phyloP scores from a whole-genome alignment of 1,140 invertebrate genomes.

The Pseudomyrmex dendroicus region DNA sequence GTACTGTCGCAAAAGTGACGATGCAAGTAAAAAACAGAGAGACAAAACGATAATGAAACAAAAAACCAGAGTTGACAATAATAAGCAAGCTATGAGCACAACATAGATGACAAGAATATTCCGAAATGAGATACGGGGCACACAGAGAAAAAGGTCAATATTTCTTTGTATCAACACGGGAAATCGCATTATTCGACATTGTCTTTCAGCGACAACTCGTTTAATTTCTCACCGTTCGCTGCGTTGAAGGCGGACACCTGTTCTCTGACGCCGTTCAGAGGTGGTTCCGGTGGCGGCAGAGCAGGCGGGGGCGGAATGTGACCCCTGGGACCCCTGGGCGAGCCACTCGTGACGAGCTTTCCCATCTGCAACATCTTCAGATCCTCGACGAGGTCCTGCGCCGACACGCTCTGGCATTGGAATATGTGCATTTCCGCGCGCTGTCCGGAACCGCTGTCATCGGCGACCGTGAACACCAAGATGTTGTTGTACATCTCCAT shows the following conservation, averaged over 20 bases:
- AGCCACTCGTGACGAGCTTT: conserved; percentile 87
- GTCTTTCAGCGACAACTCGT: conserved; percentile 3
- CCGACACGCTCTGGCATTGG: conserved; percentile 94
- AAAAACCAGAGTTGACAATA: too few species aligned
- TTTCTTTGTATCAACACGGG: too few species aligned
- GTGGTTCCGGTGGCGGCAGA: conserved; percentile 87
- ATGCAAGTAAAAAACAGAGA: too few species aligned
- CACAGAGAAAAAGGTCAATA: too few species aligned
- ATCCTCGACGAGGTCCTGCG: conserved; percentile 95
- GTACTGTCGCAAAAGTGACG: too few species aligned
- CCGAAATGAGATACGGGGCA: too few species aligned
- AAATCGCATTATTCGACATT: not conserved
- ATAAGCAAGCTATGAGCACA: too few species aligned
- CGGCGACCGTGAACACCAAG: conserved; percentile 96
- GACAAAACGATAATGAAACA: too few species aligned
- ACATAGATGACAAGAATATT: too few species aligned
- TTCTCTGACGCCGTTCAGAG: conserved; percentile 87
- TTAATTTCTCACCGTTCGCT: conserved; percentile 78
- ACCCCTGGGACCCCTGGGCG: conserved; percentile 82
- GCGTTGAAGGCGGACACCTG: conserved; percentile 87
- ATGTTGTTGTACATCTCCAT: conserved; percentile 99
- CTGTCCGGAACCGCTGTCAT: conserved; percentile 86
- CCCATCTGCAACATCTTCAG: conserved; percentile 92
- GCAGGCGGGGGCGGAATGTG: conserved; percentile 87
- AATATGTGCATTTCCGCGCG: conserved; percentile 99